Evolutionary conservation across 1,140 invertebrate genomes (phyloP).

Genomic region (Leptinotarsa defecta): DNA sequence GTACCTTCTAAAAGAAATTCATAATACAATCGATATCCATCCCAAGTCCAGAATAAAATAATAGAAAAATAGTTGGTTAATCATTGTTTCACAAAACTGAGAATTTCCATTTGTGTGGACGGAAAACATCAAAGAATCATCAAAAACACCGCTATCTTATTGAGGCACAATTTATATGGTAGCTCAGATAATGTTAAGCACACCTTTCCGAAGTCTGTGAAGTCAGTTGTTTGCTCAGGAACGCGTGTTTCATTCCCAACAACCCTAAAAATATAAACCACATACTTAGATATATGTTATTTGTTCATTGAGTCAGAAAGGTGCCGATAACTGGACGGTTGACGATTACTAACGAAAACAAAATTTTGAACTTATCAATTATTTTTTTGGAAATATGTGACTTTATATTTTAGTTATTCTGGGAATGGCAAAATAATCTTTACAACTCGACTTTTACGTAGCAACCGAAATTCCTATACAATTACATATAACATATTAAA

Average conservation of each 20-base stretch:
- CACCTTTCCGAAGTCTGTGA: slow-evolving; percentile 22
- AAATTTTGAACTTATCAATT: background rate
- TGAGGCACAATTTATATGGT: slow-evolving; percentile 25
- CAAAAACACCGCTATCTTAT: slow-evolving; percentile 27
- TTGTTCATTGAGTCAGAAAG: slow-evolving; percentile 22
- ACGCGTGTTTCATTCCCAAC: slow-evolving; percentile 21
- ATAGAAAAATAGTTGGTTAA: too few relatives aligned
- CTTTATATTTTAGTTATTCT: too few relatives aligned
- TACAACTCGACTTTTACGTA: too few relatives aligned
- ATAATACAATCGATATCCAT: too few relatives aligned
- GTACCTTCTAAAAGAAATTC: too few relatives aligned
- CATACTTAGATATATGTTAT: slow-evolving; percentile 16
- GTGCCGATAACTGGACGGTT: slow-evolving; percentile 24
- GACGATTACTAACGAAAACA: background rate
- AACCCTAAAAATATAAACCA: slow-evolving; percentile 26
- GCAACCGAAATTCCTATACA: too few relatives aligned
- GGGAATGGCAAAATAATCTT: too few relatives aligned
- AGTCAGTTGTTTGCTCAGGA: slow-evolving; percentile 18
- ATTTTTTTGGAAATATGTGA: too few relatives aligned
- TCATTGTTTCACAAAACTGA: too few relatives aligned
- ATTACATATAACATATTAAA: too few relatives aligned
- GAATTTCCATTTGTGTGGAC: background rate
- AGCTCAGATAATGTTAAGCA: slow-evolving; percentile 24
- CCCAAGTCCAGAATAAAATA: too few relatives aligned
- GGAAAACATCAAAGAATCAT: slow-evolving; percentile 18